phyloP scores from a whole-genome alignment of 2,113 vertebrate species.

The Bufo bufo region DNA sequence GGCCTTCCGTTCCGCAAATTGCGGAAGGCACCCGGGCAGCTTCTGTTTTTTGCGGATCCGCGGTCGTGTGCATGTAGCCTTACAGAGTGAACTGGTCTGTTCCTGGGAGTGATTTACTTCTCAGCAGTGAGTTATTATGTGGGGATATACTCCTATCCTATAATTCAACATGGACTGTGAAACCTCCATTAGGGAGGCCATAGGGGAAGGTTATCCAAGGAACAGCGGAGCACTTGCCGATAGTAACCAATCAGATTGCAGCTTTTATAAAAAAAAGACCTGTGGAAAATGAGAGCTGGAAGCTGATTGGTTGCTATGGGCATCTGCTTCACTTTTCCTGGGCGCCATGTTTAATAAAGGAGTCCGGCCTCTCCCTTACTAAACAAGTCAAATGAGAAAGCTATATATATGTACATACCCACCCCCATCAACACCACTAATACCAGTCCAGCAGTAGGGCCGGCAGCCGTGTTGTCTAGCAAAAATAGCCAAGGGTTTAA shows the following conservation, averaged over 20 bases:
- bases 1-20: too few species aligned
- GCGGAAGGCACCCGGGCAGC: too few species aligned
- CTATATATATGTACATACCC: too few species aligned
- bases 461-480: background rate
- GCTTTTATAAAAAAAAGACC: background rate
- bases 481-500: background rate
- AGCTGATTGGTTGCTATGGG: background rate
- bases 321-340: too few species aligned
- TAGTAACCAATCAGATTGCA: background rate
- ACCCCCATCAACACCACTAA: too few species aligned
- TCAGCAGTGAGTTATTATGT: background rate
- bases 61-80: too few species aligned
- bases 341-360: too few species aligned
- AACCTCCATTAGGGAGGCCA: background rate
- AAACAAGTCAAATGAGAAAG: too few species aligned
- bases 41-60: too few species aligned
- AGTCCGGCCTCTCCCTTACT: too few species aligned
- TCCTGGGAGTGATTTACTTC: background rate
- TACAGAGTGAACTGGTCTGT: too few species aligned
- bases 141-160: background rate
- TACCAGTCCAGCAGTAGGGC: too few species aligned
- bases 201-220: background rate
- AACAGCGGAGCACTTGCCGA: background rate
- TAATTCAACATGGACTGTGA: background rate
- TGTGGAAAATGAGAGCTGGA: background rate